Conservation (phyloP, 2,888 invertebrate genomes). For the Timema podura region DNA sequence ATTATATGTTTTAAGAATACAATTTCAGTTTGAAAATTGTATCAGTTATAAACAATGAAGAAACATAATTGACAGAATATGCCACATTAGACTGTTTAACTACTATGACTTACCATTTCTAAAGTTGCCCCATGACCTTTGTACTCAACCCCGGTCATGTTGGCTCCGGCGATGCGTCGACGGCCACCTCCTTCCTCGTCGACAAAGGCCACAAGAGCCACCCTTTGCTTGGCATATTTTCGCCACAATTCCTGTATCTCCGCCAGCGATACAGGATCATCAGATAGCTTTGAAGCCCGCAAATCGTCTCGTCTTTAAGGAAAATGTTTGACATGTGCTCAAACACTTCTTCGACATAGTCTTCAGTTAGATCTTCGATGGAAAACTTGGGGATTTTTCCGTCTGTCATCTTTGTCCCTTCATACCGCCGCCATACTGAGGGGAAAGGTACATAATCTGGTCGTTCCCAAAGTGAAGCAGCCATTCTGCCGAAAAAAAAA, state of each 20-base stretch:
- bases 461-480: slow-evolving; percentile 41
- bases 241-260: slow-evolving; percentile 39
- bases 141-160: slow-evolving; percentile 9
- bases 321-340: slow-evolving; percentile 47
- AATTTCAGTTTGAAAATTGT: too few relatives aligned
- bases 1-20: too few relatives aligned
- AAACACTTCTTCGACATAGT: slow-evolving; percentile 45
- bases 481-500: too few relatives aligned
- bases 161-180: slow-evolving; percentile 19
- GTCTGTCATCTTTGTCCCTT: slow-evolving; percentile 37
- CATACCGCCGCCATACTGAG: slow-evolving; percentile 47
- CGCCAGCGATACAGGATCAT: slow-evolving; percentile 36
- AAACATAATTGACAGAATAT: too few relatives aligned
- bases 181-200: slow-evolving; percentile 2
- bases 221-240: slow-evolving; percentile 38
- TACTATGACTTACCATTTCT: too few relatives aligned
- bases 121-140: background rate
- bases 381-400: slow-evolving; percentile 44
- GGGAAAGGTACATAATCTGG: slow-evolving; percentile 45
- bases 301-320: slow-evolving; percentile 39
- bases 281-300: slow-evolving; percentile 27
- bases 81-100: too few relatives aligned
- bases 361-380: slow-evolving; percentile 51
- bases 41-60: too few relatives aligned
- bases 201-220: slow-evolving; percentile 37